A percentile compares a stretch with the other conserved stretches of the same genome.
phyloP scores from a whole-genome alignment of 2,888 invertebrate species.

The Andrena bicolor region DNA sequence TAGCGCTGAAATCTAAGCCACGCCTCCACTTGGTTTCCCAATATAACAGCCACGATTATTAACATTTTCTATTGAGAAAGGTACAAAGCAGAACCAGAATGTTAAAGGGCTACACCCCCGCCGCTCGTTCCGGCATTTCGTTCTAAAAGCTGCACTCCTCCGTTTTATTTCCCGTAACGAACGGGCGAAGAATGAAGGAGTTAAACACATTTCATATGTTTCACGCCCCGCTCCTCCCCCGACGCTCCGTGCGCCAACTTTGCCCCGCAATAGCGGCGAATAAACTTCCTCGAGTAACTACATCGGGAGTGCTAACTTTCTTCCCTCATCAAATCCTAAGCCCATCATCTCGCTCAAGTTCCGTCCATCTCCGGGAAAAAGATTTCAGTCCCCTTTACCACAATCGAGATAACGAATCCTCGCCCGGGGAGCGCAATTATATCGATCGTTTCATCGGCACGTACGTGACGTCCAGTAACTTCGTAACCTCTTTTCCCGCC shows the following conservation, averaged over 20 bases:
- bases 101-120: too few species aligned
- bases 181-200: not conserved
- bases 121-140: too few species aligned
- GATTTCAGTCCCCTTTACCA: conserved; percentile 58
- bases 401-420: conserved; percentile 72
- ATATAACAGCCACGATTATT: not conserved
- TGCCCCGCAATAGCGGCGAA: conserved; percentile 21
- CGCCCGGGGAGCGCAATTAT: conserved; percentile 65
- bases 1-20: too few species aligned
- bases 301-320: conserved; percentile 50
- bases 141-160: not conserved
- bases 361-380: conserved; percentile 53
- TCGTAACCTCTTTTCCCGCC: conserved; percentile 37
- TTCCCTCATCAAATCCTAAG: conserved; percentile 55
- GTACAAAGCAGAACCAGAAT: too few species aligned
- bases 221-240: not conserved
- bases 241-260: conserved; percentile 5
- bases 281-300: conserved; percentile 49
- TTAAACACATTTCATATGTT: not conserved
- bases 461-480: conserved; percentile 68
- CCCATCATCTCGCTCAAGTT: conserved; percentile 52
- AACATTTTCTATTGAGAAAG: too few species aligned
- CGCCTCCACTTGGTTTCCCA: too few species aligned
- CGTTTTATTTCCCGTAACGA: not conserved
- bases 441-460: conserved; percentile 71